These are phyloP conservation scores for Montipora capricornis DNA, from an alignment of 64 coral and sea anemone genomes.

Conservation along the genomic window DNA sequence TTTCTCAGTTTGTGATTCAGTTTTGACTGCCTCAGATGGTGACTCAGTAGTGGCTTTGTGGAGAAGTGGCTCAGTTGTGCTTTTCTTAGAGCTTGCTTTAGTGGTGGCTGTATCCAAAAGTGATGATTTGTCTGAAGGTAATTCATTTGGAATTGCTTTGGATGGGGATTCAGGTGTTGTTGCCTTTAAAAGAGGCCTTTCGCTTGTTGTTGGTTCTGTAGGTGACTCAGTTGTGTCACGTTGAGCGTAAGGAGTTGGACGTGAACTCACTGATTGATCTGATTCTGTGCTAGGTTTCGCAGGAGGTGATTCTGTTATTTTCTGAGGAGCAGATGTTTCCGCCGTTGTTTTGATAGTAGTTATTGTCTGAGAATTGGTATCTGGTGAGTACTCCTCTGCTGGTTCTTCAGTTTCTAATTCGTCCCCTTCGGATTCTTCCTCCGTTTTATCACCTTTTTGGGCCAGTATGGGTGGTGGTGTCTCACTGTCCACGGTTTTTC, in stretches of 20 bases:
- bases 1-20: constrained; percentile 3
- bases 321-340: not conserved
- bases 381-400: not conserved
- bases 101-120: not conserved
- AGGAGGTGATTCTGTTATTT: not conserved
- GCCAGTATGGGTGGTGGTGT: constrained; percentile 23
- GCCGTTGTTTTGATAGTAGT: not conserved
- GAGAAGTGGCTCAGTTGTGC: not conserved
- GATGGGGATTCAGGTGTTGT: not conserved
- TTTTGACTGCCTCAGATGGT: not conserved
- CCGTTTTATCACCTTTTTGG: not conserved
- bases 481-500: not conserved
- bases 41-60: not conserved
- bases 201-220: not conserved
- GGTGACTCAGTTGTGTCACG: not conserved
- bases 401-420: not conserved
- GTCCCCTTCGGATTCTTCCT: not conserved
- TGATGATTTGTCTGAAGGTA: not conserved
- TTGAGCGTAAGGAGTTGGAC: not conserved
- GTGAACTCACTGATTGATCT: too few species aligned
- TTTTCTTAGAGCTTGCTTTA: not conserved
- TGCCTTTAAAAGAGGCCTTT: not conserved
- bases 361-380: not conserved
- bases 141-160: not conserved
- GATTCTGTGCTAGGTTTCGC: not conserved